Conservation (phyloP, 2,797 vertebrate species). For the Serranus cabrilla region DNA sequence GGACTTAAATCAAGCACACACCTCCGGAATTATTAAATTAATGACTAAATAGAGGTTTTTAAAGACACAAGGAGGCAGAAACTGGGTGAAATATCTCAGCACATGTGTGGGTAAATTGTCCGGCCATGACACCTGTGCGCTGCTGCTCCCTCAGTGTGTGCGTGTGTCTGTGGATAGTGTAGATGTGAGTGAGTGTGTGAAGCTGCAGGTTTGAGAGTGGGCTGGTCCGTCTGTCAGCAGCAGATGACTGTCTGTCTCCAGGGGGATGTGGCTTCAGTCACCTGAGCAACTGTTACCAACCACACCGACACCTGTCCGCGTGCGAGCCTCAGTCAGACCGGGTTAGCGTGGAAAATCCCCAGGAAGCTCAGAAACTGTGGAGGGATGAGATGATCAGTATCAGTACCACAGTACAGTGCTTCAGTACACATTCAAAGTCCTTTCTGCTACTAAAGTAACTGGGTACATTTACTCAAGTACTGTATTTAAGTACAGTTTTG, state of each 20-base stretch:
- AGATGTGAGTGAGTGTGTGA: background rate
- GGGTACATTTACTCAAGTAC: too few species aligned
- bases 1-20: background rate
- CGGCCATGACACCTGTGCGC: slow-evolving; percentile 31
- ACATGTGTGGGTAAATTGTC: background rate
- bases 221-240: slow-evolving; percentile 60
- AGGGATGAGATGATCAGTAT: too few species aligned
- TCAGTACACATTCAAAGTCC: too few species aligned
- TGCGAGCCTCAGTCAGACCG: too few species aligned
- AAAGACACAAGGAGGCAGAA: background rate
- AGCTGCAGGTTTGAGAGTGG: slow-evolving; percentile 20
- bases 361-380: background rate
- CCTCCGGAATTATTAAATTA: too few species aligned
- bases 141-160: background rate
- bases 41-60: background rate
- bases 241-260: slow-evolving; percentile 58
- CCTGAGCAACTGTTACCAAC: slow-evolving; percentile 67
- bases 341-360: background rate
- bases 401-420: too few species aligned
- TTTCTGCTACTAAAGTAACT: too few species aligned
- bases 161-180: background rate
- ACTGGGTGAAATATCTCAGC: background rate
- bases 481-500: too few species aligned
- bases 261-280: slow-evolving; percentile 56
- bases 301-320: slow-evolving; percentile 47